Base-by-base conservation (phyloP, 2,797 vertebrate species). In the Macroramphosus scolopax region DNA sequence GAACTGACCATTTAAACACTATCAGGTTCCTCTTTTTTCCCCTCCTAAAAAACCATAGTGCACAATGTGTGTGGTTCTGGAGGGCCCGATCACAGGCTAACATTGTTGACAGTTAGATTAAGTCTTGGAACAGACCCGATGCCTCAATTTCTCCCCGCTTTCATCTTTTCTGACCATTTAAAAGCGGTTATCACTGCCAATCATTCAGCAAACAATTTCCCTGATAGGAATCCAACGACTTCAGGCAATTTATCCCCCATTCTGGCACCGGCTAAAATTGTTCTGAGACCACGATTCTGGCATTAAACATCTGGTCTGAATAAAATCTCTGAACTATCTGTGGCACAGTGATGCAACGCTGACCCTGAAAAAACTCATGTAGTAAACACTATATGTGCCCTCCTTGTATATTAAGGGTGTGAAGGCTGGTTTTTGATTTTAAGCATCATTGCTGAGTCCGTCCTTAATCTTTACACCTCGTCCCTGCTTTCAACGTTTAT, bases 141-240 rank as follows among this genome's bases (percentile, higher is more conserved):
- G 45, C 68, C 62, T 72, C 67, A 50, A 49, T 75, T 45, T 63
- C 68, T 70, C 60, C 22, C 48, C 57, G 57, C 58, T 71, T 77
- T 83, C 68, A 76, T 80, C 72, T 74, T 68, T 52, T 70, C 68
- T 72, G 73, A 54, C 54, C 56, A 53, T 78, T 84, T 75, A 64
- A 66, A 73, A 81, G 74, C 68, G 83, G 71, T 66, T 76, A 59
- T 72, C 42, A 17, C 63, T 62, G 64, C 73, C 73, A 75, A 72
- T 81, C 69, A 75, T 67, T 78, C 69, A 60, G 24, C 56, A 68
- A 78, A 79, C 56, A 82, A 82, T 77, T 77, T 63, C 51, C 51
- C 63, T 62, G 81, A 81, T 72, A 75, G 64, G 74, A 80, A 83
- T 83, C 69, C 10, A 62, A 72, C 81, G 77, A 85, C 70, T 80